Percentiles rank a stretch among this genome's conserved stretches.
phyloP scores from a whole-genome alignment of 2,797 vertebrate genomes.

The Pipistrellus kuhlii region DNA sequence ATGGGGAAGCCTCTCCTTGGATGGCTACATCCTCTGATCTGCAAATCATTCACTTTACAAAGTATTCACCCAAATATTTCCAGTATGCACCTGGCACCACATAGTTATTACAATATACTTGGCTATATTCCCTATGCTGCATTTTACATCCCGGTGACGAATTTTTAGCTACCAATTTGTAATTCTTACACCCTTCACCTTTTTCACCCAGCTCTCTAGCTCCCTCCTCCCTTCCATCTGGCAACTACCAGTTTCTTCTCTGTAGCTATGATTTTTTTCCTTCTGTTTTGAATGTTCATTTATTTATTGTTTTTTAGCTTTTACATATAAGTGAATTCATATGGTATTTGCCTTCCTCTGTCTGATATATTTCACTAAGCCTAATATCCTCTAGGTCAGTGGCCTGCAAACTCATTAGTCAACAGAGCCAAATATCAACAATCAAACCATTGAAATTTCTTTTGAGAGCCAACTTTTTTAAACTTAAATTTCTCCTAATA shows the following conservation, averaged over 20 bases:
- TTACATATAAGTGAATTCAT: background rate
- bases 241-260: background rate
- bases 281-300: background rate
- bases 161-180: background rate
- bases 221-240: background rate
- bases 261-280: background rate
- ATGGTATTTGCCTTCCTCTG: background rate
- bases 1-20: background rate
- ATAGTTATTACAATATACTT: background rate
- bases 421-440: too few species aligned
- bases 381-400: background rate
- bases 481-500: too few species aligned
- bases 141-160: background rate
- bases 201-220: background rate
- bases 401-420: too few species aligned
- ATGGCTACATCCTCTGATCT: background rate
- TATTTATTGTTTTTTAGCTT: background rate
- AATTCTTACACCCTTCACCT: background rate
- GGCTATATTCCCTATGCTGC: background rate
- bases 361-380: background rate
- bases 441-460: too few species aligned
- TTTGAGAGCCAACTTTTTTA: too few species aligned
- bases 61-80: background rate
- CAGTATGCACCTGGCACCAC: background rate
- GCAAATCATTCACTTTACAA: background rate